phyloP scores from a whole-genome alignment of 2,888 invertebrate genomes.

The Apodemia duryi region DNA sequence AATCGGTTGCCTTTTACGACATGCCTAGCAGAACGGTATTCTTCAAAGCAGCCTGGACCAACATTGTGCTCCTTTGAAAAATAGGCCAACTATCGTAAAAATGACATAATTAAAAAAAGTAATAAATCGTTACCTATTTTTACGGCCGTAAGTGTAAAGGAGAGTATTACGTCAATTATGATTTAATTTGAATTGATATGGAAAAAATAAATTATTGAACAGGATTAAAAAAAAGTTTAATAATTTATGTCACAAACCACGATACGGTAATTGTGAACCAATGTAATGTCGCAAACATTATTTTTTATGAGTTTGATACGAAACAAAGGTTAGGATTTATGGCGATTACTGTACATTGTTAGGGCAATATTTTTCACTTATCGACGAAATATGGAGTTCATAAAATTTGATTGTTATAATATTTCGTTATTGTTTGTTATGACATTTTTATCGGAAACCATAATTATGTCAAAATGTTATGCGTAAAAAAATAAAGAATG shows the following conservation, averaged over 20 bases:
- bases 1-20: too few species aligned
- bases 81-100: too few species aligned
- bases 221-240: too few species aligned
- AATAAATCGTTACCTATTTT: too few species aligned
- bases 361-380: slow-evolving; percentile 18
- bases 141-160: too few species aligned
- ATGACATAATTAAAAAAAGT: too few species aligned
- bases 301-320: slow-evolving; percentile 4
- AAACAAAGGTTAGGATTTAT: slow-evolving; percentile 18
- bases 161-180: too few species aligned
- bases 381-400: slow-evolving; percentile 14
- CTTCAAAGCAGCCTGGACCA: too few species aligned
- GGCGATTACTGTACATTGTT: slow-evolving; percentile 15
- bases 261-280: not conserved
- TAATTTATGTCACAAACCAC: not conserved
- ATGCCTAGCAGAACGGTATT: too few species aligned
- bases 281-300: slow-evolving; percentile 6
- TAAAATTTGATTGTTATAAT: slow-evolving; percentile 16
- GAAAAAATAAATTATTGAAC: too few species aligned
- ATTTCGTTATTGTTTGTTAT: slow-evolving; percentile 1
- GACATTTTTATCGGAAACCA: not conserved
- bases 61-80: too few species aligned
- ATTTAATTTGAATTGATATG: too few species aligned
- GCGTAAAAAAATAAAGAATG: not conserved
- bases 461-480: not conserved